A percentile compares a stretch with the other conserved stretches of the same genome.
Evolutionary conservation across 2,113 vertebrate genomes (phyloP).

Genomic region (Crypturellus undulatus): DNA sequence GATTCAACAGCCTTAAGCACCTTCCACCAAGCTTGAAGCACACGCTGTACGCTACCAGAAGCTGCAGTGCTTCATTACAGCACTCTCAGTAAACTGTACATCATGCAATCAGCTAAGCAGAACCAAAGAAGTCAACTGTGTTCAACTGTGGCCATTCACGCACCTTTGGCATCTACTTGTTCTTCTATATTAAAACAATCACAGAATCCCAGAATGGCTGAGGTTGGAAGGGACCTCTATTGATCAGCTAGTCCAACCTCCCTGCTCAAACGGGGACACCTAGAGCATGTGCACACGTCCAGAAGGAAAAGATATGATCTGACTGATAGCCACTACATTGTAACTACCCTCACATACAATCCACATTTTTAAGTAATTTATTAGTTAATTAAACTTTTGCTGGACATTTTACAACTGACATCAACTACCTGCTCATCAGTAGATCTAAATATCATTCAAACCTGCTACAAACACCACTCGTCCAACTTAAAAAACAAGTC

Average conservation of each 20-base stretch:
- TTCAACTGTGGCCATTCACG: background rate
- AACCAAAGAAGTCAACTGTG: background rate
- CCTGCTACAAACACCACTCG: background rate
- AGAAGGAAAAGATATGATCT: too few species aligned
- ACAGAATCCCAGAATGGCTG: too few species aligned
- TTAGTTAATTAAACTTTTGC: background rate
- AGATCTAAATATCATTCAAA: background rate
- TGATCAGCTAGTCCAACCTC: too few species aligned
- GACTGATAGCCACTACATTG: too few species aligned
- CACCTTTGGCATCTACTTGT: background rate
- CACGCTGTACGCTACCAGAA: background rate
- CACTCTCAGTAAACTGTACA: background rate
- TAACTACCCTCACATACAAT: background rate
- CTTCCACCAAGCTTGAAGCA: background rate
- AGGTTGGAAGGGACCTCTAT: too few species aligned
- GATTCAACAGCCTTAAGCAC: background rate
- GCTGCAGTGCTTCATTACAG: background rate
- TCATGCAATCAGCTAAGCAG: background rate
- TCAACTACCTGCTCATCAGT: background rate
- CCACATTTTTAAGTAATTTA: background rate
- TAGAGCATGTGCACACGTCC: too few species aligned
- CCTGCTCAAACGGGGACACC: too few species aligned
- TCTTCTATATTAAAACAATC: background rate
- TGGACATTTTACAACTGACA: background rate
- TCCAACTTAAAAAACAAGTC: background rate